Percentiles rank a stretch among this genome's conserved stretches.
Evolutionary conservation across 1,140 invertebrate species (phyloP).

Genomic region (Bradysia coprophila): DNA sequence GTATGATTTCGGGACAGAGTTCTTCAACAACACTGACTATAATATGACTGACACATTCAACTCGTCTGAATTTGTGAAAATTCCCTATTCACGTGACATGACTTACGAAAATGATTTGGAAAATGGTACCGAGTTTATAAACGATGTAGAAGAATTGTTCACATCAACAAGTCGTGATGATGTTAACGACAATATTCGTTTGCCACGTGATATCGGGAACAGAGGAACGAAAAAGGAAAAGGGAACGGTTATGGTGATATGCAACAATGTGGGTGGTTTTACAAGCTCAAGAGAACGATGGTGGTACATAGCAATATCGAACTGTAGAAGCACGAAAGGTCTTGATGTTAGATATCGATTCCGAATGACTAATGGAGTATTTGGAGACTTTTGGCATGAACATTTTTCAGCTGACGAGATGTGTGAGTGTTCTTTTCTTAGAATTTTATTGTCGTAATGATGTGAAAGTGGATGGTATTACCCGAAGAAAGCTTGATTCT

Average conservation of each 20-base stretch:
- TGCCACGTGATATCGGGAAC: no score
- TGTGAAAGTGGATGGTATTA: no score
- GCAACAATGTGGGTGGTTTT: constrained; percentile 39
- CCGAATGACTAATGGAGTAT: constrained; percentile 61
- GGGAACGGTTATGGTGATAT: constrained; percentile 18
- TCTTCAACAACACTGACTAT: not conserved
- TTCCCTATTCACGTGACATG: not conserved
- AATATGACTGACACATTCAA: constrained; percentile 3
- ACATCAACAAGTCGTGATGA: not conserved
- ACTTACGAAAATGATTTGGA: constrained; percentile 1
- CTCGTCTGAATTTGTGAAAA: not conserved
- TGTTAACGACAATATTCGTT: no score
- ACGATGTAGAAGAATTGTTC: constrained; percentile 4
- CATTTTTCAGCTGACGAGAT: constrained; percentile 89
- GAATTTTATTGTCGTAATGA: constrained; percentile 2
- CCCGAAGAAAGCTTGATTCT: no score
- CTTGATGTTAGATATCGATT: constrained; percentile 49
- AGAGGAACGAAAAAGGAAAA: not conserved
- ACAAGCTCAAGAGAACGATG: constrained; percentile 46
- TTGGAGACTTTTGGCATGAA: constrained; percentile 56
- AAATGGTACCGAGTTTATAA: not conserved
- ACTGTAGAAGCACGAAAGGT: constrained; percentile 26
- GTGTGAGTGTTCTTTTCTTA: constrained; percentile 37
- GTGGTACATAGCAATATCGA: constrained; percentile 29
- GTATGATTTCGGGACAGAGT: not conserved